A percentile compares a stretch with the other conserved stretches of the same genome.
phyloP scores from a whole-genome alignment of 2,113 vertebrate species.

The Camelus bactrianus region DNA sequence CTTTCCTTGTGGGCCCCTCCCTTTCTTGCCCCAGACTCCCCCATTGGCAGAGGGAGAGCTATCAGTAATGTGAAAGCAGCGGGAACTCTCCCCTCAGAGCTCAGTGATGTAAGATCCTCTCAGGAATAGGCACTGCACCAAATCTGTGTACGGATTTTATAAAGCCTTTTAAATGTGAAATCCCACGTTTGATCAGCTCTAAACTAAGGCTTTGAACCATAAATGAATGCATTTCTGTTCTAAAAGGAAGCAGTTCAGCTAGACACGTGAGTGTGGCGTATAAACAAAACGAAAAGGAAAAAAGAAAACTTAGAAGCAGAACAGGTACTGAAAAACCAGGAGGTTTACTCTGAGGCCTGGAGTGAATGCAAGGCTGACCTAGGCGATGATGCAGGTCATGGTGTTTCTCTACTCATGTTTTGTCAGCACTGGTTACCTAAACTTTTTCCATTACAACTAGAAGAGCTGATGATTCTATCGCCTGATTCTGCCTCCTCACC shows the following conservation, averaged over 20 bases:
- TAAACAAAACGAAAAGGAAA: not conserved
- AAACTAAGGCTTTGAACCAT: slow-evolving; percentile 73
- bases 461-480: not conserved
- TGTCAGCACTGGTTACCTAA: fast-evolving
- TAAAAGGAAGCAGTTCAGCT: slow-evolving; percentile 40
- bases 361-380: not conserved
- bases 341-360: not conserved
- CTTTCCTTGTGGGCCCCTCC: not conserved
- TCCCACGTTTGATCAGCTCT: slow-evolving; percentile 36
- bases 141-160: slow-evolving; percentile 24
- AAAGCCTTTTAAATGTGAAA: slow-evolving; percentile 63
- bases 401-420: not conserved
- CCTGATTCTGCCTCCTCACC: not conserved
- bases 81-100: not conserved
- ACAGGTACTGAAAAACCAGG: not conserved
- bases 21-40: not conserved
- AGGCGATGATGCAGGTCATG: not conserved
- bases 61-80: not conserved
- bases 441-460: not conserved
- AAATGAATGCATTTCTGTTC: slow-evolving; percentile 50
- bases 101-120: slow-evolving; percentile 27
- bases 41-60: not conserved
- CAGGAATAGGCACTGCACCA: slow-evolving; percentile 38
- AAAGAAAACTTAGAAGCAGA: not conserved
- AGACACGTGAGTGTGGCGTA: not conserved